A percentile compares a stretch with the other conserved stretches of the same genome.
Conservation (phyloP, 1,140 invertebrate genomes). For the Drosophila nebulosa region DNA sequence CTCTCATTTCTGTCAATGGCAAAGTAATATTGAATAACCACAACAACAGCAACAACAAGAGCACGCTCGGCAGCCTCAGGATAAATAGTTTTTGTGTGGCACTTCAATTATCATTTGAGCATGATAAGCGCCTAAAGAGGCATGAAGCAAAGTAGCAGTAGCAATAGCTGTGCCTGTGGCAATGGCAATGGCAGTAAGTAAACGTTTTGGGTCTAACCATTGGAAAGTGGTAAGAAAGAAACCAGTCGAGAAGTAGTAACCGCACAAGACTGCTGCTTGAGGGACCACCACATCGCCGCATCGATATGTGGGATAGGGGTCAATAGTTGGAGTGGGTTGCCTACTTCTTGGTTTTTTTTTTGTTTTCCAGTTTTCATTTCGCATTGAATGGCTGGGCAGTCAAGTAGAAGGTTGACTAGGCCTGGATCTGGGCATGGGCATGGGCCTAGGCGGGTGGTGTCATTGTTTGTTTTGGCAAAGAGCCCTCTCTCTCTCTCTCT, state of each 20-base stretch:
- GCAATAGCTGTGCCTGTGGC: too few relatives aligned
- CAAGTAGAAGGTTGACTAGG: slow-evolving; percentile 51
- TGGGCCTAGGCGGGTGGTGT: slow-evolving; percentile 50
- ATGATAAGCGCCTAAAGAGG: slow-evolving; percentile 77
- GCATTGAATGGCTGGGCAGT: slow-evolving; percentile 50
- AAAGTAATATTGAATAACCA: slow-evolving; percentile 76
- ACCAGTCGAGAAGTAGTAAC: slow-evolving; percentile 41
- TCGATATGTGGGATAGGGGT: slow-evolving; percentile 48
- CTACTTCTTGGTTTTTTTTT: background rate
- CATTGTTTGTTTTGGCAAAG: slow-evolving; percentile 64
- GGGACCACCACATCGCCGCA: slow-evolving; percentile 64
- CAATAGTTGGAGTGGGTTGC: slow-evolving; percentile 47
- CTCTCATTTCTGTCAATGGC: slow-evolving; percentile 22
- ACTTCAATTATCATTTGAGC: slow-evolving; percentile 80
- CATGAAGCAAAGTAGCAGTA: slow-evolving; percentile 31
- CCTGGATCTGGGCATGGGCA: slow-evolving; percentile 18
- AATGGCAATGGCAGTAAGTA: slow-evolving; percentile 17
- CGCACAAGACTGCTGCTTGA: slow-evolving; percentile 59
- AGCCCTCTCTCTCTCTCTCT: too few relatives aligned
- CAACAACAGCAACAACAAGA: slow-evolving; percentile 51
- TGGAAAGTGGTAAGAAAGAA: slow-evolving; percentile 60
- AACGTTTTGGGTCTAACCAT: slow-evolving; percentile 32
- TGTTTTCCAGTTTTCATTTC: too few relatives aligned
- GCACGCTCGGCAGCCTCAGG: slow-evolving; percentile 66
- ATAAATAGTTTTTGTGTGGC: slow-evolving; percentile 76